Percentiles rank a stretch among this genome's conserved stretches.
phyloP scores from a whole-genome alignment of 2,797 vertebrate species.

The Pitangus sulphuratus region DNA sequence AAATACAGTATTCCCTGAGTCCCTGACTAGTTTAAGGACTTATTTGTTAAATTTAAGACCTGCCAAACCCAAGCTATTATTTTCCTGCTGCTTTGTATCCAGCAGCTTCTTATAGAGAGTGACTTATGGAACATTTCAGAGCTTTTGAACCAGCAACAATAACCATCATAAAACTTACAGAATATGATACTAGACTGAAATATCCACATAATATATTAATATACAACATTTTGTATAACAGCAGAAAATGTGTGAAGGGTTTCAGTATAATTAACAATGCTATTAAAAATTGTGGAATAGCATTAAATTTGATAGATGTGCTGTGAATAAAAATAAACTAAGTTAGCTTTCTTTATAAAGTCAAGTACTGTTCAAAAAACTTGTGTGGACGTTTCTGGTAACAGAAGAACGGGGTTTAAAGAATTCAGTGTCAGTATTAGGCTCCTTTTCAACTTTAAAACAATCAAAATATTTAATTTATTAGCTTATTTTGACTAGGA shows the following conservation, averaged over 20 bases:
- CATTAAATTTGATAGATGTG: not conserved
- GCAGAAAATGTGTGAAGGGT: not conserved
- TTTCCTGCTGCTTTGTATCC: slow-evolving; percentile 31
- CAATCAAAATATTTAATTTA: not conserved
- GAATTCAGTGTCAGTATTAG: not conserved
- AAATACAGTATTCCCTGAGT: slow-evolving; percentile 24
- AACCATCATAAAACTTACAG: not conserved
- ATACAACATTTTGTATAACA: not conserved
- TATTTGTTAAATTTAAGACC: slow-evolving; percentile 54
- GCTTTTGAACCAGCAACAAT: slow-evolving; percentile 29
- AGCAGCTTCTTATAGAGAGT: slow-evolving; percentile 1
- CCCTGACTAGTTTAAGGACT: slow-evolving; percentile 1
- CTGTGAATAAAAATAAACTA: not conserved
- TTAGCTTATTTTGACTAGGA: not conserved
- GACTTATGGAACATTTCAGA: slow-evolving; percentile 31
- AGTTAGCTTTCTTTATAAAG: not conserved
- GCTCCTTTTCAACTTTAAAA: not conserved
- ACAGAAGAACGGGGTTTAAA: not conserved
- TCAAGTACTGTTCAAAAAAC: not conserved
- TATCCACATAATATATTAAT: not conserved
- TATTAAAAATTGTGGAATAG: not conserved
- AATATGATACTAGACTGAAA: not conserved
- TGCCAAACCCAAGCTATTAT: slow-evolving; percentile 43
- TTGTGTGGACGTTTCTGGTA: not conserved
- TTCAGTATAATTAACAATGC: slow-evolving; percentile 13